Evolutionary conservation across 2,113 vertebrate species (phyloP).

Genomic region (Tachysurus vachellii): DNA sequence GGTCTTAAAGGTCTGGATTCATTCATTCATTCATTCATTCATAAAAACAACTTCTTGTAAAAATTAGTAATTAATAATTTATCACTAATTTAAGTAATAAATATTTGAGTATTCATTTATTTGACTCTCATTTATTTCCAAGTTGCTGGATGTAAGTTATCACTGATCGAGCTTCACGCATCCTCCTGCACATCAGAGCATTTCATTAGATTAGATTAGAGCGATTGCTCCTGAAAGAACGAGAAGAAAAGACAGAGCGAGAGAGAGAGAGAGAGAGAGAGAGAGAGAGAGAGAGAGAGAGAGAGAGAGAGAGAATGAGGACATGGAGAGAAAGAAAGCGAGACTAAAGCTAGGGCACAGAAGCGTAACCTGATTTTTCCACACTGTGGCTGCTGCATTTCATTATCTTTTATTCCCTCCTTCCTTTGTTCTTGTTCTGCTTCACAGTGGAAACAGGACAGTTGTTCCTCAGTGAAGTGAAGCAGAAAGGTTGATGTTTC

Average conservation of each 20-base stretch:
- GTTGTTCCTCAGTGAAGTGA: not conserved
- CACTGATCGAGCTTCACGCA: not conserved
- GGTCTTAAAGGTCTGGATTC: too few species aligned
- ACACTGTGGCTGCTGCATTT: not conserved
- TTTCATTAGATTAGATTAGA: not conserved
- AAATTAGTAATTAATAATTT: too few species aligned
- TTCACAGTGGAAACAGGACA: not conserved
- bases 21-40: too few species aligned
- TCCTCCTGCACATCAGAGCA: not conserved
- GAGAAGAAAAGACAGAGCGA: too few species aligned
- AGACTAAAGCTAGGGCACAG: not conserved
- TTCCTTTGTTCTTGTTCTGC: not conserved
- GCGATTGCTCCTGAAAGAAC: not conserved
- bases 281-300: not conserved
- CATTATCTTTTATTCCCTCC: not conserved
- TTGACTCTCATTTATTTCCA: not conserved
- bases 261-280: too few species aligned
- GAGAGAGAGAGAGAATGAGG: not conserved
- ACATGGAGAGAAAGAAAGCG: not conserved
- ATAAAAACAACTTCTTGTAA: too few species aligned
- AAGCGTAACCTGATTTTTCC: not conserved
- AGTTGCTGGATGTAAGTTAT: not conserved
- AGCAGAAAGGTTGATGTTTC: not conserved
- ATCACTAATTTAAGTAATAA: too few species aligned
- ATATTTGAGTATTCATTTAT: too few species aligned